These are phyloP conservation scores for Nomia melanderi DNA, from an alignment of 1,140 invertebrate genomes.

Conservation along the genomic window DNA sequence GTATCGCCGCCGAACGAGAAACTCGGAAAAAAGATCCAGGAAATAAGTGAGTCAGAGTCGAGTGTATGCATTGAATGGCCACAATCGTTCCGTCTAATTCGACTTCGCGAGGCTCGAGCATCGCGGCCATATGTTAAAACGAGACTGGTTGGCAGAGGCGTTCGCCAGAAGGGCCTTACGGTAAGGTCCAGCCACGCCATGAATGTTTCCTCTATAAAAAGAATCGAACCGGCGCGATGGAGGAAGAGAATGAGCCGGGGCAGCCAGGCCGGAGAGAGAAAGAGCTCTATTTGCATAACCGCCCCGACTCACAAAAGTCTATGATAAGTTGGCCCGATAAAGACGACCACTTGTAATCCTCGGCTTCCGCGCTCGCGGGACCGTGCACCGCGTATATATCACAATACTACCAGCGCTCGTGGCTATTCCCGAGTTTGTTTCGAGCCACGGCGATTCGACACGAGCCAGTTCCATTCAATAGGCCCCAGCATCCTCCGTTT, in stretches of 20 bases:
- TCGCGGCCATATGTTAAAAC: slow-evolving; percentile 29
- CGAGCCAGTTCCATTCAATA: not conserved
- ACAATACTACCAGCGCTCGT: slow-evolving; percentile 34
- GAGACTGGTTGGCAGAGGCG: slow-evolving; percentile 47
- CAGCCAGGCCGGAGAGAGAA: slow-evolving; percentile 35
- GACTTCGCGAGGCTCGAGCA: slow-evolving; percentile 2
- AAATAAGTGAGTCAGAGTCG: not conserved
- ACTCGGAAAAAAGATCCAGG: not conserved
- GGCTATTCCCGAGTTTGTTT: slow-evolving; percentile 42
- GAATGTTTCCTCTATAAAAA: slow-evolving; percentile 56
- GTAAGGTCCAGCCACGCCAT: slow-evolving; percentile 50
- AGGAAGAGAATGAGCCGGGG: slow-evolving; percentile 45
- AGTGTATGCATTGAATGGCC: not conserved
- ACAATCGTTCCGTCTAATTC: slow-evolving; percentile 22
- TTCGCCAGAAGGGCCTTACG: slow-evolving; percentile 59
- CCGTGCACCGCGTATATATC: slow-evolving; percentile 51
- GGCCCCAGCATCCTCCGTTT: not conserved
- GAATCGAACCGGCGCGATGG: slow-evolving; percentile 40
- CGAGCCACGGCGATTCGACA: slow-evolving; percentile 19
- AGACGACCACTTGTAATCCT: slow-evolving; percentile 65
- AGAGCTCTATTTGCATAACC: slow-evolving; percentile 66
- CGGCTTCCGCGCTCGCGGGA: slow-evolving; percentile 63
- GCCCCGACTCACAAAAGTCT: slow-evolving; percentile 63
- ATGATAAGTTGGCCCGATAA: slow-evolving; percentile 67
- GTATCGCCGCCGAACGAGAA: not conserved